These are phyloP conservation scores for Chiloscyllium punctatum DNA, from an alignment of 2,797 vertebrate genomes.

Conservation along the genomic window DNA sequence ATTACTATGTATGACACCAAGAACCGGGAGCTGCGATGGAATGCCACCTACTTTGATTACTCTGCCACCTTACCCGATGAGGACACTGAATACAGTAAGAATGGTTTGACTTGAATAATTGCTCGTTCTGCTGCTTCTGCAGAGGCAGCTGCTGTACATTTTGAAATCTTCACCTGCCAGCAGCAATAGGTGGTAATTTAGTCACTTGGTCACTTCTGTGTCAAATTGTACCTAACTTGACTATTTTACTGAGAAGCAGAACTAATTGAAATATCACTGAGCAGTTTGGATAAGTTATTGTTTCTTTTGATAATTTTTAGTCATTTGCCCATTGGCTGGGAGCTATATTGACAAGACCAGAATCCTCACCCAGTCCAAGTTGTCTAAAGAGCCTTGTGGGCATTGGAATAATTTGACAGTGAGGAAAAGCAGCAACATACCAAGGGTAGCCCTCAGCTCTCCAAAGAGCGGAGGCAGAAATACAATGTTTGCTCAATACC, in stretches of 20 bases:
- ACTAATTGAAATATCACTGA: background rate
- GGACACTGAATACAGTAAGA: constrained; percentile 85
- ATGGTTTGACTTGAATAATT: background rate
- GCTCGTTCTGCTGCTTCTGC: background rate
- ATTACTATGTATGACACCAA: constrained; percentile 99
- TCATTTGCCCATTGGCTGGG: background rate
- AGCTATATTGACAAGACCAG: background rate
- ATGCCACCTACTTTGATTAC: constrained; percentile 95
- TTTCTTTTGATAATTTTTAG: background rate
- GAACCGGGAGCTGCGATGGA: constrained; percentile 89
- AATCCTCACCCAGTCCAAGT: background rate
- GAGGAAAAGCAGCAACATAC: background rate
- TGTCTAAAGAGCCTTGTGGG: background rate
- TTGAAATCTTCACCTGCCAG: background rate
- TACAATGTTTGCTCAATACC: too few relatives aligned
- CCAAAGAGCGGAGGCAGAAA: too few relatives aligned
- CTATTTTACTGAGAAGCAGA: background rate
- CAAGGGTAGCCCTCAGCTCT: too few relatives aligned
- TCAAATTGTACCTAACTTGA: background rate
- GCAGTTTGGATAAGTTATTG: background rate
- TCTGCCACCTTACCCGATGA: constrained; percentile 84
- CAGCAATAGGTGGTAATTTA: background rate
- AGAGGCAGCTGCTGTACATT: background rate
- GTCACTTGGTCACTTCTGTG: background rate
- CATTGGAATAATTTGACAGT: background rate